Percentiles rank a stretch among this genome's conserved stretches.
These are phyloP conservation scores for Nothura maculosa DNA, from an alignment of 2,797 vertebrate genomes.

Conservation along the genomic window DNA sequence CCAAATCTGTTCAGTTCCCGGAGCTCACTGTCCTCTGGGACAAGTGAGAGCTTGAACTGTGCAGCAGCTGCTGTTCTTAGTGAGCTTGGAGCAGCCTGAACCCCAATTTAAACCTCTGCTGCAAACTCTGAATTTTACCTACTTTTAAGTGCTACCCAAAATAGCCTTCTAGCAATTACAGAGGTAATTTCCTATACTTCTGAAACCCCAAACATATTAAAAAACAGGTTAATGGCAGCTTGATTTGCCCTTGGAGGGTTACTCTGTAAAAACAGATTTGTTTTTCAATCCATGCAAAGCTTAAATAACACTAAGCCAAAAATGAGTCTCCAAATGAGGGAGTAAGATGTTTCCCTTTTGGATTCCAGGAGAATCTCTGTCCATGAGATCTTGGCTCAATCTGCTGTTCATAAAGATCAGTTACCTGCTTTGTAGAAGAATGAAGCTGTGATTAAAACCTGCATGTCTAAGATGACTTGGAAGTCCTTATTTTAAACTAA, in stretches of 20 bases:
- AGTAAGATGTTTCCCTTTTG: background rate
- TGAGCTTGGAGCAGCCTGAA: background rate
- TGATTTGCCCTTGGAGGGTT: slow-evolving; percentile 15
- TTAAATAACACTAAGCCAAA: slow-evolving; percentile 3
- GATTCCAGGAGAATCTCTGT: slow-evolving; percentile 52
- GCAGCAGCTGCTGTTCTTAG: background rate
- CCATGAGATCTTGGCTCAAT: slow-evolving; percentile 7
- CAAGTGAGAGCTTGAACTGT: background rate
- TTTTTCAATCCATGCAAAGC: background rate
- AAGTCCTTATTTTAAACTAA: slow-evolving; percentile 34
- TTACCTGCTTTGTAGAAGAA: slow-evolving; percentile 34
- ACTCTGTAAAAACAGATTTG: background rate
- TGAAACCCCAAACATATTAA: background rate
- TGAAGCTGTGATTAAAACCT: slow-evolving; percentile 44
- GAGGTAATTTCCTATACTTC: background rate
- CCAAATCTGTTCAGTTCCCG: background rate
- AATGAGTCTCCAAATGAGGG: slow-evolving; percentile 30
- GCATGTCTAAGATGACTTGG: slow-evolving; percentile 25
- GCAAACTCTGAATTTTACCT: slow-evolving; percentile 23
- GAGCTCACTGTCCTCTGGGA: background rate
- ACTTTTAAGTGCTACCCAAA: background rate
- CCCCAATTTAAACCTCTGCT: background rate
- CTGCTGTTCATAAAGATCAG: slow-evolving; percentile 27
- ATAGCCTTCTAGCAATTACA: slow-evolving; percentile 9
- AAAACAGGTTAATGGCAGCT: background rate